Percentiles rank a stretch among this genome's conserved stretches.
Evolutionary conservation across 2,888 invertebrate species (phyloP).

Genomic region (Brachynemurus nebulosus): DNA sequence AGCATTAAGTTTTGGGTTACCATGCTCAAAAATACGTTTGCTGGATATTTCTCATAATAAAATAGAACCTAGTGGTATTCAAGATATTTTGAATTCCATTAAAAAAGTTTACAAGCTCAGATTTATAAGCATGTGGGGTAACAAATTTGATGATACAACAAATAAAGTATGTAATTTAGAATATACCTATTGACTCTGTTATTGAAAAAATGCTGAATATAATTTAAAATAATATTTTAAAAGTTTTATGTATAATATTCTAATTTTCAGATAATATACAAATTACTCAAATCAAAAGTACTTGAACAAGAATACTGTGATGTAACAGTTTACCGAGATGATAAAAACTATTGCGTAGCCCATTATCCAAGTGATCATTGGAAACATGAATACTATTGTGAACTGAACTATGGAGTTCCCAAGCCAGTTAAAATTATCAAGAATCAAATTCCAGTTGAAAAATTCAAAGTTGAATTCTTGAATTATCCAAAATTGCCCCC

Average conservation of each 20-base stretch:
- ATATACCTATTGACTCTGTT: background rate
- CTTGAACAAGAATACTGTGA: background rate
- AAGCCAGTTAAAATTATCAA: background rate
- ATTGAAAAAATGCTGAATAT: no score
- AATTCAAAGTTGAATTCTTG: background rate
- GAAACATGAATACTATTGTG: background rate
- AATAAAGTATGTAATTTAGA: slow-evolving; percentile 23
- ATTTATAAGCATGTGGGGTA: slow-evolving; percentile 33
- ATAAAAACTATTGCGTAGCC: background rate
- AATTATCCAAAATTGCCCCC: slow-evolving; percentile 1
- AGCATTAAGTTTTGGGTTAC: slow-evolving; percentile 38
- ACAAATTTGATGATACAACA: slow-evolving; percentile 26
- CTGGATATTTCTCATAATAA: slow-evolving; percentile 43
- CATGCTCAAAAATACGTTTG: slow-evolving; percentile 40
- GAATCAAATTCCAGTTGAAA: background rate
- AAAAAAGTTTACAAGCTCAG: slow-evolving; percentile 37
- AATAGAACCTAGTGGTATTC: slow-evolving; percentile 37
- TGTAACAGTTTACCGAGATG: background rate
- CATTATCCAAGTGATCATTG: background rate
- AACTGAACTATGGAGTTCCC: background rate
- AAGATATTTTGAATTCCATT: slow-evolving; percentile 38
- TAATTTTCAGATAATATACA: background rate
- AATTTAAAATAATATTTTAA: no score
- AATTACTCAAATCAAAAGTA: background rate
- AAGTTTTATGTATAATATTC: no score